phyloP scores from a whole-genome alignment of 2,113 vertebrate species.

The Urocitellus parryii region DNA sequence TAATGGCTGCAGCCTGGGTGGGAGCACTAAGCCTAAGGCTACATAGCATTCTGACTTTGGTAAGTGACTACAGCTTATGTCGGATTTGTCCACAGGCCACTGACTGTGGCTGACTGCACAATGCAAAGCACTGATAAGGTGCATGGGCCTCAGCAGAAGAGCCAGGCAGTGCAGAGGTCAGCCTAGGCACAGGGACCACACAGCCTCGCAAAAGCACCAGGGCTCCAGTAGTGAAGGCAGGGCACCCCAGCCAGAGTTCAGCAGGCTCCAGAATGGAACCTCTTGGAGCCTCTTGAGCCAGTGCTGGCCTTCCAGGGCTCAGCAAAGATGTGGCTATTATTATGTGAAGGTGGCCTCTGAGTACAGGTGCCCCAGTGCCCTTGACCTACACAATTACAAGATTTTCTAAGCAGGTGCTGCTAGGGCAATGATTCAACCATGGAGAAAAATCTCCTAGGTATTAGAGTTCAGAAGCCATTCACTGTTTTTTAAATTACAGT shows the following conservation, averaged over 20 bases:
- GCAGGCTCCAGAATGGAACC: not conserved
- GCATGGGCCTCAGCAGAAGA: not conserved
- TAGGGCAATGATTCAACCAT: too few species aligned
- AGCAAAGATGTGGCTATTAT: not conserved
- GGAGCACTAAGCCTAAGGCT: not conserved
- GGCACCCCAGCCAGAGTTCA: not conserved
- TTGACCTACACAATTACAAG: not conserved
- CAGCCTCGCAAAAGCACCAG: not conserved
- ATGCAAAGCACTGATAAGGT: not conserved
- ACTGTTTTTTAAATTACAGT: not conserved
- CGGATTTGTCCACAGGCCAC: not conserved
- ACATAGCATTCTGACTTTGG: not conserved
- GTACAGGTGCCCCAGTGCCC: not conserved
- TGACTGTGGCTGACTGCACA: not conserved
- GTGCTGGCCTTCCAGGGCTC: rapidly evolving
- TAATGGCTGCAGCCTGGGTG: not conserved
- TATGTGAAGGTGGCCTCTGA: not conserved
- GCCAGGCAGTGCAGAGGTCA: not conserved
- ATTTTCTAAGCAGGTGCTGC: not conserved
- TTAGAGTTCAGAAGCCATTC: not conserved
- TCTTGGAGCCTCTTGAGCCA: not conserved
- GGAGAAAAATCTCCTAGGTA: not conserved
- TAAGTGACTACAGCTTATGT: not conserved
- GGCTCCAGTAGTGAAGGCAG: not conserved
- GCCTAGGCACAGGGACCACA: not conserved